Conservation (phyloP, 2,113 vertebrate species). For the Xyliphius kryptos region DNA sequence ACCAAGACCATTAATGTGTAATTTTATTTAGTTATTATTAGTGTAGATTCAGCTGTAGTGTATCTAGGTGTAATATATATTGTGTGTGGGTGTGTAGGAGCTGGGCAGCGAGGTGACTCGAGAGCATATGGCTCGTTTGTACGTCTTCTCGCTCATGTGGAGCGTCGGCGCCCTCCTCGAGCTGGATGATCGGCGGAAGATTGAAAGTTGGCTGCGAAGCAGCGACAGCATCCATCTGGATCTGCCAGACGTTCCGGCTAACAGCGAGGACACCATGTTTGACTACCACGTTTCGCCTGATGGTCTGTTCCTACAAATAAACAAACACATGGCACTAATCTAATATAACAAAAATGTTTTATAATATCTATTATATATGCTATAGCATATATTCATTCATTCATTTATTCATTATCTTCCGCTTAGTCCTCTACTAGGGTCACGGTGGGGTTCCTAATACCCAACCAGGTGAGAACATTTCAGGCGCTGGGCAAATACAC, state of each 20-base stretch:
- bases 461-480: too few relatives aligned
- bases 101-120: conserved; percentile 69
- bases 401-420: too few relatives aligned
- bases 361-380: not conserved
- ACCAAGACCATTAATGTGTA: not conserved
- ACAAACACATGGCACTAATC: conserved; percentile 9
- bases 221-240: conserved; percentile 61
- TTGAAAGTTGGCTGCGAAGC: conserved; percentile 80
- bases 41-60: too few relatives aligned
- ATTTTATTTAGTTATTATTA: not conserved
- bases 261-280: conserved; percentile 76
- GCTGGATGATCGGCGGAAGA: conserved; percentile 69
- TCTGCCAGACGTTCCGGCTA: conserved; percentile 64
- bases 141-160: conserved; percentile 92
- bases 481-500: too few relatives aligned
- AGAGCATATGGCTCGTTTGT: conserved; percentile 77
- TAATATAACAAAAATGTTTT: too few relatives aligned
- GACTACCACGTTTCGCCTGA: conserved; percentile 78
- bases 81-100: conserved; percentile 63
- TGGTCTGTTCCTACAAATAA: conserved; percentile 61
- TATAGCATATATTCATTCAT: not conserved
- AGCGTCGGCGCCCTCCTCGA: conserved; percentile 84
- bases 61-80: too few relatives aligned
- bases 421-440: too few relatives aligned
- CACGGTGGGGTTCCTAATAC: too few relatives aligned